Conservation (phyloP, 2,888 invertebrate species). For the Hyppa rectilinea region DNA sequence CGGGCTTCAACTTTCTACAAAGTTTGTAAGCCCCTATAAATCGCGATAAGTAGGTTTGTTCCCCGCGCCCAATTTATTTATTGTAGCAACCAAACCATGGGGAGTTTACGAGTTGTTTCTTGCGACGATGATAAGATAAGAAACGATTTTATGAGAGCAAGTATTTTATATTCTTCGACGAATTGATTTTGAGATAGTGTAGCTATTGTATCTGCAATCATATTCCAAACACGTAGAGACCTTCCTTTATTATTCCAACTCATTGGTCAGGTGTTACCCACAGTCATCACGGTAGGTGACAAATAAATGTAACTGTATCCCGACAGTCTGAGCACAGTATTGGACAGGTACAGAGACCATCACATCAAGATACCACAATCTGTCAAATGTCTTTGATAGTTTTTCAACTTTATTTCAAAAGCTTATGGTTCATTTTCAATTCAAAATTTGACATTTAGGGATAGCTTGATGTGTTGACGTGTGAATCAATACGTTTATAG, state of each 20-base stretch:
- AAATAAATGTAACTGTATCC: slow-evolving; percentile 6
- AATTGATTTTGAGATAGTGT: slow-evolving; percentile 35
- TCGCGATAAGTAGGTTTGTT: slow-evolving; percentile 49
- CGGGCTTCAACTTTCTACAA: slow-evolving; percentile 24
- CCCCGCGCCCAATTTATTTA: slow-evolving; percentile 47
- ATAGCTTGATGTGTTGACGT: too few species aligned
- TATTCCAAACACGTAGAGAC: slow-evolving; percentile 23
- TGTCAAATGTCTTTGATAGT: too few species aligned
- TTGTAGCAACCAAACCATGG: slow-evolving; percentile 30
- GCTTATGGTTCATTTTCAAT: too few species aligned
- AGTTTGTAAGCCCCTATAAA: slow-evolving; percentile 52
- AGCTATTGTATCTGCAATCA: not conserved
- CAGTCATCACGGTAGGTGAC: not conserved
- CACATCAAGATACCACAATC: too few species aligned
- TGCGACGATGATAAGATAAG: slow-evolving; percentile 47
- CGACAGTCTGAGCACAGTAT: too few species aligned
- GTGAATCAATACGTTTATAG: not conserved
- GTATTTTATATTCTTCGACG: slow-evolving; percentile 21
- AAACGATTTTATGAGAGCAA: slow-evolving; percentile 5
- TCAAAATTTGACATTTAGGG: too few species aligned
- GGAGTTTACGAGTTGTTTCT: slow-evolving; percentile 45
- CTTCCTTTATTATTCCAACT: slow-evolving; percentile 15
- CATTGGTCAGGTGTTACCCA: slow-evolving; percentile 29
- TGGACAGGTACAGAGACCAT: too few species aligned
- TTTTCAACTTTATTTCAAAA: too few species aligned